phyloP scores from a whole-genome alignment of 2,113 vertebrate genomes.

The Vulpes lagopus region DNA sequence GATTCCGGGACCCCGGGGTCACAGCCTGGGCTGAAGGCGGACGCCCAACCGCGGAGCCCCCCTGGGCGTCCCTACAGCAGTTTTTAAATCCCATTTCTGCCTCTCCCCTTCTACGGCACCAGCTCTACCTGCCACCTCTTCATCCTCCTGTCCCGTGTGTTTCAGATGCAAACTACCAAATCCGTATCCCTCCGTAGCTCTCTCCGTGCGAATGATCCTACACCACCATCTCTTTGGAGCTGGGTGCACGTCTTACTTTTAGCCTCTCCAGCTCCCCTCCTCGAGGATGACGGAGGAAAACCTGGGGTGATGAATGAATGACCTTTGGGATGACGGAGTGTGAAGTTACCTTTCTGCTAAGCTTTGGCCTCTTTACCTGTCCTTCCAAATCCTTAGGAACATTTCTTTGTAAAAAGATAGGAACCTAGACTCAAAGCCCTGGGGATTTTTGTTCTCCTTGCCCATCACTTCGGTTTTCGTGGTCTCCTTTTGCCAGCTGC shows the following conservation, averaged over 20 bases:
- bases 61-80: no score
- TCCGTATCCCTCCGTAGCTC: not conserved
- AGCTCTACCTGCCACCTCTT: not conserved
- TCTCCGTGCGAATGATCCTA: not conserved
- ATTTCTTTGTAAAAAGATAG: no score
- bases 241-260: not conserved
- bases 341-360: not conserved
- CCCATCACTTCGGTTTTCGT: not conserved
- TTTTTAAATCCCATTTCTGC: not conserved
- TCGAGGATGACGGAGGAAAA: not conserved
- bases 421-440: not conserved
- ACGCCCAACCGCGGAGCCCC: no score
- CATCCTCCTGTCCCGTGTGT: not conserved
- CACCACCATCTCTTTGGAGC: not conserved
- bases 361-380: not conserved
- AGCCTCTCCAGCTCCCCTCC: not conserved
- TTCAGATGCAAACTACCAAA: not conserved
- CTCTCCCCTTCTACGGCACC: not conserved
- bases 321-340: not conserved
- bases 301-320: not conserved
- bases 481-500: slow-evolving; percentile 20
- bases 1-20: no score
- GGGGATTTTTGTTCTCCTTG: not conserved
- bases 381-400: not conserved
- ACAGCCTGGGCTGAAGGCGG: no score